Evolutionary conservation across 2,797 vertebrate species (phyloP).

Genomic region (Mastacembelus armatus): DNA sequence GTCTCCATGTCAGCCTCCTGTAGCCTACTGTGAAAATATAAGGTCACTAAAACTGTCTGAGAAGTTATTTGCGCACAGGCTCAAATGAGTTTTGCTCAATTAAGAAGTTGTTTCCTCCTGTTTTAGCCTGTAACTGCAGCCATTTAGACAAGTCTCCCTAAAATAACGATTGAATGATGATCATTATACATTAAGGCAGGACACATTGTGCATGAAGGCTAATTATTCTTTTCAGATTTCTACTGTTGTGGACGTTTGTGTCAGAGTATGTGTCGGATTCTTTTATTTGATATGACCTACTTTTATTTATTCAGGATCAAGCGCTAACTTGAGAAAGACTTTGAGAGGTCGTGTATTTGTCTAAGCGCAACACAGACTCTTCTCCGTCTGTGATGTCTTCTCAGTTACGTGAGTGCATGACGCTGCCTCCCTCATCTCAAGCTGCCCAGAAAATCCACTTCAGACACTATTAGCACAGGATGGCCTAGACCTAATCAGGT

Average conservation of each 20-base stretch:
- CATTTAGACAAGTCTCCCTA: background rate
- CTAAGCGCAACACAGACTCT: slow-evolving; percentile 28
- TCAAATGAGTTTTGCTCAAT: background rate
- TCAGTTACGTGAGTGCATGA: background rate
- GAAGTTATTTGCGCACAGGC: background rate
- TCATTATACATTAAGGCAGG: background rate
- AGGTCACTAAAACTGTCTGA: background rate
- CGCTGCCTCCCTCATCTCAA: background rate
- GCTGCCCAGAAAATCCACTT: slow-evolving; percentile 3
- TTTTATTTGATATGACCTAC: too few species aligned
- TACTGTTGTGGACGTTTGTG: background rate
- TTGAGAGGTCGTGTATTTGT: slow-evolving; percentile 48
- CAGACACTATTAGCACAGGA: too few species aligned
- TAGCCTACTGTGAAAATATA: background rate
- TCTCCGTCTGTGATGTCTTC: slow-evolving; percentile 12
- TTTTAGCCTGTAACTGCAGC: background rate
- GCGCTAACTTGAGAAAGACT: slow-evolving; percentile 43
- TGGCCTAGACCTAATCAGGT: too few species aligned
- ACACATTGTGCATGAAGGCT: background rate
- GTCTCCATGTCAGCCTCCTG: too few species aligned
- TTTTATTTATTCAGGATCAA: slow-evolving; percentile 13
- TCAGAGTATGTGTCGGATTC: background rate
- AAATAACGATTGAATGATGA: background rate
- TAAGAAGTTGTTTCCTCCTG: too few species aligned
- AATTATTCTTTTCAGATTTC: background rate